A percentile compares a stretch with the other conserved stretches of the same genome.
Conservation (phyloP, 2,888 invertebrate species). For the Beris chalybata region DNA sequence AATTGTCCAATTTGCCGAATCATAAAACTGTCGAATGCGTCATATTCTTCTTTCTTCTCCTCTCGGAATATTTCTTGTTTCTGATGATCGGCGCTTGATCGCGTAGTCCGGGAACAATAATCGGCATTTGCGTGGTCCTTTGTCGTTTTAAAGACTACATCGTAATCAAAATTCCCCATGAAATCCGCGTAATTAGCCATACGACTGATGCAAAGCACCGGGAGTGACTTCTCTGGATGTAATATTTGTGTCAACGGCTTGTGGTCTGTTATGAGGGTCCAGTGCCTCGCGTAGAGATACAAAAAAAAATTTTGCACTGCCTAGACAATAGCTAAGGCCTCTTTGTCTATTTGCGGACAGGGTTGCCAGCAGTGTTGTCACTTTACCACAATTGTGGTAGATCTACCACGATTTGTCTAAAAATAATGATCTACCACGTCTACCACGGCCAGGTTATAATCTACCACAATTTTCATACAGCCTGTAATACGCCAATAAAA, state of each 20-base stretch:
- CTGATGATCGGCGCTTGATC: no score
- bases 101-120: conserved; percentile 6
- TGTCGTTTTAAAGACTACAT: conserved; percentile 1
- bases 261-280: conserved; percentile 16
- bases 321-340: conserved; percentile 31
- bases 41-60: conserved; percentile 23
- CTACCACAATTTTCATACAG: no score
- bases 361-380: no score
- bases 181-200: conserved; percentile 24
- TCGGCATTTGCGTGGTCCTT: conserved; percentile 21
- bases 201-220: conserved; percentile 30
- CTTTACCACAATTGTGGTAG: no score
- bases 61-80: neutral
- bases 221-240: neutral
- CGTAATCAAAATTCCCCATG: conserved; percentile 16
- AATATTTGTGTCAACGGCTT: conserved; percentile 9
- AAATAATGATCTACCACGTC: no score
- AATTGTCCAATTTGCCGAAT: conserved; percentile 38
- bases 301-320: conserved; percentile 31
- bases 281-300: conserved; percentile 32
- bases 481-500: no score
- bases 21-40: conserved; percentile 37
- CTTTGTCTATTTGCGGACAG: conserved; percentile 32
- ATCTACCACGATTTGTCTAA: no score
- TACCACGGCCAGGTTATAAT: no score